A percentile compares a stretch with the other conserved stretches of the same genome.
These are phyloP conservation scores for Campoplex capitator DNA, from an alignment of 2,888 invertebrate species.

Conservation along the genomic window DNA sequence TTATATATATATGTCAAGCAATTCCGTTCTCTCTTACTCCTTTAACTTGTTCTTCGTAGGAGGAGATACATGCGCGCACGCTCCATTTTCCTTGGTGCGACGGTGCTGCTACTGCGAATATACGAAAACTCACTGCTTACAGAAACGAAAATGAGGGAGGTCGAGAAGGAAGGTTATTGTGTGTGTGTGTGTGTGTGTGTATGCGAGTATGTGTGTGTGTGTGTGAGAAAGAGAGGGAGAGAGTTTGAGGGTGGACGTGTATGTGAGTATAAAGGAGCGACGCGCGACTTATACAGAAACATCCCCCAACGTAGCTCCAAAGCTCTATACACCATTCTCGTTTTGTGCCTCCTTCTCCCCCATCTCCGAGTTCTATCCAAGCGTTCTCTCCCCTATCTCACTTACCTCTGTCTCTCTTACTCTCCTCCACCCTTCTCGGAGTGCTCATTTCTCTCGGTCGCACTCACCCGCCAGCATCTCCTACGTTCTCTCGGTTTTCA, in stretches of 20 bases:
- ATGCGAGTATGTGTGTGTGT: not conserved
- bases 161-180: conserved; percentile 37
- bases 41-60: conserved; percentile 24
- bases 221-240: conserved; percentile 49
- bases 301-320: conserved; percentile 62
- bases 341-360: conserved; percentile 57
- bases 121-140: conserved; percentile 56
- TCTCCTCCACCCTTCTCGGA: conserved; percentile 58
- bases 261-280: conserved; percentile 48
- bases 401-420: conserved; percentile 47
- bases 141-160: conserved; percentile 51
- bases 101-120: conserved; percentile 31
- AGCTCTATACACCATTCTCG: conserved; percentile 64
- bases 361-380: conserved; percentile 59
- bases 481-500: conserved; percentile 59
- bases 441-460: conserved; percentile 57
- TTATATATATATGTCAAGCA: conserved; percentile 28
- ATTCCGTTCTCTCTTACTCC: conserved; percentile 41
- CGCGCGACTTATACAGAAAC: conserved; percentile 54
- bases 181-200: not conserved
- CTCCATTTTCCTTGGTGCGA: conserved; percentile 46
- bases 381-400: conserved; percentile 62
- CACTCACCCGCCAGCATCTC: conserved; percentile 58
- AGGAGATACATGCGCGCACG: conserved; percentile 63
- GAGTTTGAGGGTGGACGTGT: not conserved